These are phyloP conservation scores for Drosophila miranda DNA, from an alignment of 1,140 invertebrate genomes.

Conservation along the genomic window DNA sequence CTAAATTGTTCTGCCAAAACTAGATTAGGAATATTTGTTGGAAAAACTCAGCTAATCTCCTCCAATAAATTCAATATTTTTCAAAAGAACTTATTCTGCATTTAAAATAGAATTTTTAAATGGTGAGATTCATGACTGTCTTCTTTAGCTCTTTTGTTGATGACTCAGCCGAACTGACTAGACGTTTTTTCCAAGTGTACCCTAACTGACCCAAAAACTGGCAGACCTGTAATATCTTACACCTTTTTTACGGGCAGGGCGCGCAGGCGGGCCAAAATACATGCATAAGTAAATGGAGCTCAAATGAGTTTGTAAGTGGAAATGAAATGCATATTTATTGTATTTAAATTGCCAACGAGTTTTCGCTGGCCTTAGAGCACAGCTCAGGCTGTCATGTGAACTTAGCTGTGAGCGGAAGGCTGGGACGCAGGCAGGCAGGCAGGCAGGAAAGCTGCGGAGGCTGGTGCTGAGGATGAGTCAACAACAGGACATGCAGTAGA, in stretches of 20 bases:
- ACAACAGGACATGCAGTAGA: conserved; percentile 57
- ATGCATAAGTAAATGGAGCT: conserved; percentile 69
- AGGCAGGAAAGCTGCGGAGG: neutral
- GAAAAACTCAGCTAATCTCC: too few relatives aligned
- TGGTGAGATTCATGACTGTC: too few relatives aligned
- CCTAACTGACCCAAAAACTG: conserved; percentile 58
- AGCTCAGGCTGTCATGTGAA: conserved; percentile 46
- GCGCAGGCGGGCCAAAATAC: conserved; percentile 33
- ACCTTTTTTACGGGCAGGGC: conserved; percentile 54
- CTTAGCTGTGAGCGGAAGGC: conserved; percentile 1
- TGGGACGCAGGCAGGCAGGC: too few relatives aligned
- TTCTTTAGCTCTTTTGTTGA: too few relatives aligned
- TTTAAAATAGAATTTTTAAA: too few relatives aligned
- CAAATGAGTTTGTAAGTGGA: conserved; percentile 78
- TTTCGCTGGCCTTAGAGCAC: conserved; percentile 25
- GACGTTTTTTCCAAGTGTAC: conserved; percentile 8
- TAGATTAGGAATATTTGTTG: too few relatives aligned
- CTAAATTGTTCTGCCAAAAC: too few relatives aligned
- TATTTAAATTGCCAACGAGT: conserved; percentile 70
- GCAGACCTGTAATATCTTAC: conserved; percentile 62
- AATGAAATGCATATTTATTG: conserved; percentile 80
- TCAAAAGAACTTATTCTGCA: too few relatives aligned
- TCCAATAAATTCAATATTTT: too few relatives aligned
- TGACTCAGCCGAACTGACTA: too few relatives aligned
- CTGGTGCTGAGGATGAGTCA: conserved; percentile 10